phyloP scores from a whole-genome alignment of 1,140 invertebrate genomes.

The Drosophila malerkotliana region DNA sequence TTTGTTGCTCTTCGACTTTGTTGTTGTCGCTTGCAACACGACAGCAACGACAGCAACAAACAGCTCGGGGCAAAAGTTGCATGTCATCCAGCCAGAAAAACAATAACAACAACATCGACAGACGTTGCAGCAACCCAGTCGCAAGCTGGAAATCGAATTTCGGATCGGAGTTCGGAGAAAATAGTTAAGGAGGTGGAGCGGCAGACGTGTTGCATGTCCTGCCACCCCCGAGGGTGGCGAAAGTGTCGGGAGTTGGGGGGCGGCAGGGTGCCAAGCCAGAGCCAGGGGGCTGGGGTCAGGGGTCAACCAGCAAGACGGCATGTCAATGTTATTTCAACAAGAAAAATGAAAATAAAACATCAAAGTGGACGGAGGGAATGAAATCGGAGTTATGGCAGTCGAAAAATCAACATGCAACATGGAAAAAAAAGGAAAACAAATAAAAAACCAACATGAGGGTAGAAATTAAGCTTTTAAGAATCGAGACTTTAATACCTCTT shows the following conservation, averaged over 20 bases:
- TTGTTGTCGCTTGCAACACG: slow-evolving; percentile 60
- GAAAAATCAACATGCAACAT: slow-evolving; percentile 76
- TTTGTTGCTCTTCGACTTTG: slow-evolving; percentile 54
- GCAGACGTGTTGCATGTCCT: slow-evolving; percentile 67
- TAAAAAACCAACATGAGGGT: slow-evolving; percentile 25
- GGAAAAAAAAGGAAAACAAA: slow-evolving; percentile 14
- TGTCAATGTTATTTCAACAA: slow-evolving; percentile 80
- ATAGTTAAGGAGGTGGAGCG: neutral
- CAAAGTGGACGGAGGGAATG: slow-evolving; percentile 14
- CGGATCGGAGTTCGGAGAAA: slow-evolving; percentile 54
- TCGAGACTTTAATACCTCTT: neutral
- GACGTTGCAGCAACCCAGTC: slow-evolving; percentile 65
- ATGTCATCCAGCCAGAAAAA: slow-evolving; percentile 62
- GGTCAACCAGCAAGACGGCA: slow-evolving; percentile 69
- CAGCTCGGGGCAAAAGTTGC: slow-evolving; percentile 71
- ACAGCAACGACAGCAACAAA: slow-evolving; percentile 56
- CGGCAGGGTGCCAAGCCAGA: neutral
- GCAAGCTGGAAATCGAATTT: slow-evolving; percentile 74
- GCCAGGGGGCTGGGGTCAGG: slow-evolving; percentile 18
- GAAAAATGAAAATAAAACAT: slow-evolving; percentile 64
- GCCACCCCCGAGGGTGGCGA: slow-evolving; percentile 22
- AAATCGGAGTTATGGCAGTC: slow-evolving; percentile 59
- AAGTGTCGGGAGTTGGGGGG: slow-evolving; percentile 1
- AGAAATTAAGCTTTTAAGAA: slow-evolving; percentile 5
- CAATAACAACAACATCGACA: slow-evolving; percentile 37